A percentile compares a stretch with the other conserved stretches of the same genome.
phyloP scores from a whole-genome alignment of 2,797 vertebrate genomes.

The Taeniopygia guttata region DNA sequence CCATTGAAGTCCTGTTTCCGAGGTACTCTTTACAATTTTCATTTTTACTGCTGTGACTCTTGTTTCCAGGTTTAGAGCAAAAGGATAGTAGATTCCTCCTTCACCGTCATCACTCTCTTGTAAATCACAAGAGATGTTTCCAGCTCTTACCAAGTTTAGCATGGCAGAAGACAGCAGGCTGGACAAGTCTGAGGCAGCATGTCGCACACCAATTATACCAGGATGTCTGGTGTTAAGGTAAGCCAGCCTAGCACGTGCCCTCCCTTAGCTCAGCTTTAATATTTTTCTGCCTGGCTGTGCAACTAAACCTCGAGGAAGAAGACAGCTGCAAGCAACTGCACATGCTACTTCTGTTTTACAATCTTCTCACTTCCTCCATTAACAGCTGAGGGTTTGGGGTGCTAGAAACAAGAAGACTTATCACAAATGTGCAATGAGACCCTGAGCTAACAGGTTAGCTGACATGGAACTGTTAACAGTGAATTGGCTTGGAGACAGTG shows the following conservation, averaged over 20 bases:
- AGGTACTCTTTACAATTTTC: background rate
- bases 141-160: background rate
- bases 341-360: background rate
- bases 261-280: background rate
- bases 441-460: slow-evolving; percentile 43
- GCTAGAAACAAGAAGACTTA: background rate
- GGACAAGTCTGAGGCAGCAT: background rate
- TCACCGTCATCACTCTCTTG: background rate
- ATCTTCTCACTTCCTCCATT: background rate
- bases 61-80: background rate
- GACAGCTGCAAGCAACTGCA: background rate
- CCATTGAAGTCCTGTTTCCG: background rate
- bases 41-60: background rate
- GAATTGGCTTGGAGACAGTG: slow-evolving; percentile 21
- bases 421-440: background rate
- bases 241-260: background rate
- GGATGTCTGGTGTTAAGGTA: background rate
- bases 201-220: background rate
- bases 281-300: background rate
- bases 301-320: background rate
- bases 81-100: background rate
- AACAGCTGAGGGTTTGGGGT: background rate
- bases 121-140: background rate
- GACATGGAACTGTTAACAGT: slow-evolving; percentile 58
- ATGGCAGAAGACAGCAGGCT: background rate